Conservation (phyloP, 2,888 invertebrate species). For the Microplitis deprimator region DNA sequence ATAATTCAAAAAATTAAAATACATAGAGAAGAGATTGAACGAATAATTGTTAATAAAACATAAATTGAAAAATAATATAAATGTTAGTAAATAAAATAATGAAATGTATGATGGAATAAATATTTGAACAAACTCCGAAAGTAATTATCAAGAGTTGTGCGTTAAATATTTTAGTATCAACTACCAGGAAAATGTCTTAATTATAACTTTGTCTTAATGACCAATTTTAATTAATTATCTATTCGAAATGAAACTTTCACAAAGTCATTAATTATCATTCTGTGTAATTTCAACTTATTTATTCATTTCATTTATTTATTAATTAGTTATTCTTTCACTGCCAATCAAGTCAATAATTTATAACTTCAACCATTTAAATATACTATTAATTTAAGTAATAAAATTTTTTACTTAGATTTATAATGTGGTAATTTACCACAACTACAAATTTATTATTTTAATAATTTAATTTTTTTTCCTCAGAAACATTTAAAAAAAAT, state of each 20-base stretch:
- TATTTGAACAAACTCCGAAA: not conserved
- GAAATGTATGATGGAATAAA: not conserved
- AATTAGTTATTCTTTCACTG: too few relatives aligned
- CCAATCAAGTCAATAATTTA: too few relatives aligned
- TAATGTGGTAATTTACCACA: too few relatives aligned
- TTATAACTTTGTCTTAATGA: not conserved
- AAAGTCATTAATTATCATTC: not conserved
- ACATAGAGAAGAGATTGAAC: too few relatives aligned
- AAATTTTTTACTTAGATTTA: too few relatives aligned
- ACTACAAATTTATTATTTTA: too few relatives aligned
- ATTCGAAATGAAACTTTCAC: not conserved
- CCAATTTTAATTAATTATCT: not conserved
- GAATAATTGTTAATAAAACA: not conserved
- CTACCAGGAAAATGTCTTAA: not conserved
- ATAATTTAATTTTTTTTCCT: too few relatives aligned
- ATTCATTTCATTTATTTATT: too few relatives aligned
- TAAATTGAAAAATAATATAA: not conserved
- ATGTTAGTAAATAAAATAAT: not conserved
- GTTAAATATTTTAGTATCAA: not conserved
- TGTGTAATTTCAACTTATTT: not conserved
- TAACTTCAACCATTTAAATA: too few relatives aligned
- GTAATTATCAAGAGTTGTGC: not conserved
- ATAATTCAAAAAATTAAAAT: too few relatives aligned
- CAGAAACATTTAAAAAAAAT: too few relatives aligned
- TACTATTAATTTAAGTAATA: too few relatives aligned